Evolutionary conservation across 1,140 invertebrate species (phyloP), one percentile per base, ranked within the genome.

Genomic region (Oryctes rhinoceros): DNA sequence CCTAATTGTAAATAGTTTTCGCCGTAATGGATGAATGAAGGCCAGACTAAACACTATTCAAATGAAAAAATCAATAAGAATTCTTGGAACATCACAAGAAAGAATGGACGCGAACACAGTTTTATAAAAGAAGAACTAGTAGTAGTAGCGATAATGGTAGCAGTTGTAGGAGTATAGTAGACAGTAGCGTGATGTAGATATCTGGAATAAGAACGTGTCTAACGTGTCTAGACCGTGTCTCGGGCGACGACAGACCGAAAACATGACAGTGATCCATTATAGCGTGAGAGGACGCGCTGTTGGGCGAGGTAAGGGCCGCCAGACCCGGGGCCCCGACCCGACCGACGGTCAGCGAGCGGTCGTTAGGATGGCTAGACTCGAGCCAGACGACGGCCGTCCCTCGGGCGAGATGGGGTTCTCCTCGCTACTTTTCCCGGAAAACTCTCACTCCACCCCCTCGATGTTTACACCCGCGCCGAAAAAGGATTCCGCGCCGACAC

Each of bases 221-320:
- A 67, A 67, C 65, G 65, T 24, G 65, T 67, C 65, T 67, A 67
- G 65, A 67, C 65, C 65, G 18, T 67, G 65, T 67, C 65, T 67
- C 44, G 37, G 78, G 30, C 65, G 80, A 44, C 80, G 76, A 74
- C 76, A 81, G 62, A 81, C 24, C 53, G 79, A 80, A 80, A 77
- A 76, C 79, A 81, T 81, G 80, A 84, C 82, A 82, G 83, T 84
- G 83, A 84, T 84, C 80, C 80, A 84, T 84, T 83, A 84, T 81
- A 80, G 81, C 81, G 81, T 82, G 81, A 80, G 65, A 74, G 78
- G 78, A 47, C 30, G 78, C 79, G 80, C 81, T 76, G 83, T 84
- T 84, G 81, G 65, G 81, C 79, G 79, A 84, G 83, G 83, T 84
- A 84, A 84, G 82, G 83, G 83, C 82, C 81, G 79, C 79, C 83